Evolutionary conservation across 2,888 invertebrate species (phyloP).

Genomic region (Megalurothrips usitatus): DNA sequence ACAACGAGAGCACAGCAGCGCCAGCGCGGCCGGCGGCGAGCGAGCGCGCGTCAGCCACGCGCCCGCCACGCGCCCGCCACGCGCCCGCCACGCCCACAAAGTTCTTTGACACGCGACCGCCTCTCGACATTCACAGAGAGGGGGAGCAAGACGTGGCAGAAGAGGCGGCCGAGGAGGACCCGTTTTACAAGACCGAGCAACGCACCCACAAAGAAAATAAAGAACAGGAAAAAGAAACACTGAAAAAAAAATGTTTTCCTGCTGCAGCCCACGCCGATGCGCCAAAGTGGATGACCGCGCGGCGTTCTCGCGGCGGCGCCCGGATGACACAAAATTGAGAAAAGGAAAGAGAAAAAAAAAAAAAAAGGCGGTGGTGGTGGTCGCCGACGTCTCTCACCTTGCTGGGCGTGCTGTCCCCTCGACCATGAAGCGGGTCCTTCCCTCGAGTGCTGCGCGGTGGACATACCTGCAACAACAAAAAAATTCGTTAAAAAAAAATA

Average conservation of each 20-base stretch:
- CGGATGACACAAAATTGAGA: too few species aligned
- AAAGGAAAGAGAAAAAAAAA: too few species aligned
- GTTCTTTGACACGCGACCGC: not conserved
- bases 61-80: not conserved
- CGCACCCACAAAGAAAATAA: not conserved
- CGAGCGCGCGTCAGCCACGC: not conserved
- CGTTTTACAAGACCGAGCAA: too few species aligned
- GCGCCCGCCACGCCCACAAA: not conserved
- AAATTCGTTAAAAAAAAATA: too few species aligned
- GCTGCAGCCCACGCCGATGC: too few species aligned
- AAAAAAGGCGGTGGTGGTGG: too few species aligned
- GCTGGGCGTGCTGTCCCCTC: constrained; percentile 18
- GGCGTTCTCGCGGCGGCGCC: too few species aligned
- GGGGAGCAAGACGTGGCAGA: too few species aligned
- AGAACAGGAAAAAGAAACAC: not conserved
- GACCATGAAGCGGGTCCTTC: constrained; percentile 4
- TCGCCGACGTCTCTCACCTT: not conserved
- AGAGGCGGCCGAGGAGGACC: too few species aligned
- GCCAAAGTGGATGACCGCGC: not conserved
- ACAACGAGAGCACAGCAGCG: not conserved
- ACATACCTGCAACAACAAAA: constrained; percentile 14
- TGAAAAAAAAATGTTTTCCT: too few species aligned
- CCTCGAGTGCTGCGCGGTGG: constrained; percentile 15
- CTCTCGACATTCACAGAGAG: too few species aligned
- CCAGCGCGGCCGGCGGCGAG: not conserved